Evolutionary conservation across 2,888 invertebrate species (phyloP), one percentile per base, ranked within the genome.

Genomic region (Xanthia togata): DNA sequence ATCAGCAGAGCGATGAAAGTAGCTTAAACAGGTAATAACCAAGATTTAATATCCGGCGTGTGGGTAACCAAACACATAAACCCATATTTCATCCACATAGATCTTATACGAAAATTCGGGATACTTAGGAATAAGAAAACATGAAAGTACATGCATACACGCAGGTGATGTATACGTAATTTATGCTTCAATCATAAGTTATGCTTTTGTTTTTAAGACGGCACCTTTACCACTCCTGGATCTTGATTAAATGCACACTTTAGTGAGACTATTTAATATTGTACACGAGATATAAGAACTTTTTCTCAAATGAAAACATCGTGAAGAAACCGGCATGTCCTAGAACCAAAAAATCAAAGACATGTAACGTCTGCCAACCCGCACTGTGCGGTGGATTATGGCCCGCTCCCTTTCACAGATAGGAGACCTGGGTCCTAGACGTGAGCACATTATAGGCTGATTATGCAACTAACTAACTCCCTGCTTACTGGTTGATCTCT

Each of bases 41-140:
- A 85, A 76, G 79, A 82, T 85, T 85, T 83, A 87, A 85, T 87
- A 85, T 85, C 85, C 86, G 85, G 75, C 12, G 72, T 73, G 41
- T 68, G 73, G 79, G 63, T 69, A 73, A 77, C 82, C 59, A 75
- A 82, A 79, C 77, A 74, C 60, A 62, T 76, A 73, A 50, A 75
- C 70, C 64, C 50, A 60, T 63, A 74, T 65, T 82, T 75, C 41
- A 81, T 67, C 35, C 9, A 47, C 53, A 65, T 76, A 78, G 53
- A 74, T 75, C 68, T 76, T 20, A 47, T 60, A 73, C 17, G 70
- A 64, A 75, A 76, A 73, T 70, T 62, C 20, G 23, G 38, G 41
- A 23, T 12, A 31, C 41, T 84, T 70, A 44, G 0, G 1, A 65
- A 63, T 65, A 35, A 41, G 60, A 63, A 73, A 41, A 64, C 2